Base-by-base conservation (phyloP, 1,140 invertebrate species). In the Drosophila orena region DNA sequence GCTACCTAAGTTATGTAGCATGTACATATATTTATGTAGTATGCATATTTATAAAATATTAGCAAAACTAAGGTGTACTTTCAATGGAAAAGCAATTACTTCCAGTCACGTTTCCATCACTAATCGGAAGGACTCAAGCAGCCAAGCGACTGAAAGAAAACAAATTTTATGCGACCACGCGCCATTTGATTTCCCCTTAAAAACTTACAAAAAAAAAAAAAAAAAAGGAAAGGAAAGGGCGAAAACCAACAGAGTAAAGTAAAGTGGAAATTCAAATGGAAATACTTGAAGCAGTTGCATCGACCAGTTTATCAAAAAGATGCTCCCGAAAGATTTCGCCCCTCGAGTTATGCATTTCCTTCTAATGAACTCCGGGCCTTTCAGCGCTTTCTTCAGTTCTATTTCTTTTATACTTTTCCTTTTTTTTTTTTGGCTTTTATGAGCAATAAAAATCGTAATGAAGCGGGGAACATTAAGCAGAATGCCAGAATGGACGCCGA, bases 381-480 rank as follows among this genome's bases (percentile, higher is more conserved):
- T 47, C 56, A 40, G 35, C 37, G 20, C 20, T 59, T 38, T 38
- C 6, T 54, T 38, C 8, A 52, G 55, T 52, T 49, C 59, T 60
- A 4, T 7, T 38, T 38, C 37, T 14, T 38, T 14, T 14, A 14
- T 14, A 2, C 7, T 3, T 42, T n/a, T n/a, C n/a, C n/a, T n/a
- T n/a, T n/a, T n/a, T 43, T 20, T n/a, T 3, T 17, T 43, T 43
- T 8, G n/a, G 17, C 15, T 49, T 20, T 64, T 37, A 17, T 5
- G 44, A 64, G 84, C 84, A 83, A 89, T 83, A 73, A 80, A 79
- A 79, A 72, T 89, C 71, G 75, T 80, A 88, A 88, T 88, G 84
- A 74, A 84, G 84, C 84, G 65, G 42, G 38, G 52, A 79, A 83
- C 76, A 88, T 89, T 75, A 88, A 81, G 84, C 65, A 58, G 54